Evolutionary conservation across 2,888 invertebrate genomes (phyloP).

Genomic region (Dermolepida albohirtum): DNA sequence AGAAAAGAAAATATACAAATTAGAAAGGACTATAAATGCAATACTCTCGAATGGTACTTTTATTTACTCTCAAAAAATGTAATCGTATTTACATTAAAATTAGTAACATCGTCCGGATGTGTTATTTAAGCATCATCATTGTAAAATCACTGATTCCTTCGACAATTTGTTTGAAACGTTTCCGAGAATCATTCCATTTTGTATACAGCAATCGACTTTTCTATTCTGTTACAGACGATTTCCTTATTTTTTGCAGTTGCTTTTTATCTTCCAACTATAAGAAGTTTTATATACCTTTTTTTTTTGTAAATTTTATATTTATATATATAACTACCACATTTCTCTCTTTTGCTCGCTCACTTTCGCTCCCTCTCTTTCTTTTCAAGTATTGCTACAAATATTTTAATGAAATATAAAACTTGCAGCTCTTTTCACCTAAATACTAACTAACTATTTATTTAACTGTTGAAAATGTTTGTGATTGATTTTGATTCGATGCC

Average conservation of each 20-base stretch:
- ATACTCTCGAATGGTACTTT: background rate
- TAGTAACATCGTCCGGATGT: slow-evolving; percentile 19
- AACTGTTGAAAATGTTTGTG: slow-evolving; percentile 83
- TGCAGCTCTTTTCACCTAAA: slow-evolving; percentile 46
- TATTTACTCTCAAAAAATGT: slow-evolving; percentile 8
- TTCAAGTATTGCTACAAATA: slow-evolving; percentile 54
- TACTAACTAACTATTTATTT: slow-evolving; percentile 69
- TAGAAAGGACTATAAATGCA: slow-evolving; percentile 4
- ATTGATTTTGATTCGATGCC: slow-evolving; percentile 83
- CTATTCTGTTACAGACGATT: background rate
- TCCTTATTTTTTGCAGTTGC: slow-evolving; percentile 45
- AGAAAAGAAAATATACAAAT: slow-evolving; percentile 6
- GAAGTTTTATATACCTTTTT: slow-evolving; percentile 38
- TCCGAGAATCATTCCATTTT: slow-evolving; percentile 16
- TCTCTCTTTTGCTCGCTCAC: slow-evolving; percentile 37
- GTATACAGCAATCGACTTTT: background rate
- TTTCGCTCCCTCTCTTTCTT: slow-evolving; percentile 27
- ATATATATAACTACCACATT: slow-evolving; percentile 43
- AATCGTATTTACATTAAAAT: slow-evolving; percentile 31
- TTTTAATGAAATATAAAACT: slow-evolving; percentile 54
- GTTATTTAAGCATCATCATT: background rate
- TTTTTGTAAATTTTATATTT: slow-evolving; percentile 40
- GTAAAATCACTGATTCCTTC: slow-evolving; percentile 24
- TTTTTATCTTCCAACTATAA: slow-evolving; percentile 42
- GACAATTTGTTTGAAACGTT: too few species aligned